Evolutionary conservation across 1,140 invertebrate genomes (phyloP).

Genomic region (Aphelenchoides besseyi): DNA sequence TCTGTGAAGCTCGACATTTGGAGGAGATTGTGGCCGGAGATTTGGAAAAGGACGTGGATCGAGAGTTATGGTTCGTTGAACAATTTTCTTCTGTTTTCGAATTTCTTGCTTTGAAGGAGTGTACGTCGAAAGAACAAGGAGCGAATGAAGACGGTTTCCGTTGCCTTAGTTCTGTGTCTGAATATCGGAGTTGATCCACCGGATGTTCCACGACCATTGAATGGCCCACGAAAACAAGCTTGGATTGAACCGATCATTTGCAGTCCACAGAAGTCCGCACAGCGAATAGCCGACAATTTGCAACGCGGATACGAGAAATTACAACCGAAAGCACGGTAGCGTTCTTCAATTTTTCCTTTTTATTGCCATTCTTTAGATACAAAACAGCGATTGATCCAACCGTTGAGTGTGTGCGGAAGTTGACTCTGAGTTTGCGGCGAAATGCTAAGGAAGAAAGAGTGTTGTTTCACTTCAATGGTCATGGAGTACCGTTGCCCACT

Average conservation of each 20-base stretch:
- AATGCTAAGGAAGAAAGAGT: conserved; percentile 98
- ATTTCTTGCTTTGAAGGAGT: conserved; percentile 22
- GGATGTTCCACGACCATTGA: conserved; percentile 91
- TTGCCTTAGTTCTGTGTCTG: conserved; percentile 90
- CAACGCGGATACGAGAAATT: conserved; percentile 91
- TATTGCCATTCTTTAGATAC: conserved; percentile 68
- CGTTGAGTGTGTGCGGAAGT: conserved; percentile 92
- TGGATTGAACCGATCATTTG: conserved; percentile 83
- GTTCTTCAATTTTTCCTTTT: conserved; percentile 9
- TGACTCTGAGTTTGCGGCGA: conserved; percentile 86
- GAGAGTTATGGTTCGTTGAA: conserved; percentile 39
- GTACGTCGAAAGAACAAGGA: conserved; percentile 50
- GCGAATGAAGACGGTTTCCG: conserved; percentile 94
- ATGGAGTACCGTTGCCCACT: conserved; percentile 94
- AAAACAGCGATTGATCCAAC: conserved; percentile 95
- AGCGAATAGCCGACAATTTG: conserved; percentile 82
- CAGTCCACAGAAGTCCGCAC: conserved; percentile 86
- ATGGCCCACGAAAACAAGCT: conserved; percentile 88
- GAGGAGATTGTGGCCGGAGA: conserved; percentile 36
- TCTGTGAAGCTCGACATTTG: conserved; percentile 47
- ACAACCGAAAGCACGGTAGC: conserved; percentile 81
- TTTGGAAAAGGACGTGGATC: conserved; percentile 34
- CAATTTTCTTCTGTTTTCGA: conserved; percentile 12
- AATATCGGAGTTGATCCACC: conserved; percentile 99
- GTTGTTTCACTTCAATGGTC: conserved; percentile 98